These are phyloP conservation scores for Chloroclysta siterata DNA, from an alignment of 2,888 invertebrate genomes.

Conservation along the genomic window DNA sequence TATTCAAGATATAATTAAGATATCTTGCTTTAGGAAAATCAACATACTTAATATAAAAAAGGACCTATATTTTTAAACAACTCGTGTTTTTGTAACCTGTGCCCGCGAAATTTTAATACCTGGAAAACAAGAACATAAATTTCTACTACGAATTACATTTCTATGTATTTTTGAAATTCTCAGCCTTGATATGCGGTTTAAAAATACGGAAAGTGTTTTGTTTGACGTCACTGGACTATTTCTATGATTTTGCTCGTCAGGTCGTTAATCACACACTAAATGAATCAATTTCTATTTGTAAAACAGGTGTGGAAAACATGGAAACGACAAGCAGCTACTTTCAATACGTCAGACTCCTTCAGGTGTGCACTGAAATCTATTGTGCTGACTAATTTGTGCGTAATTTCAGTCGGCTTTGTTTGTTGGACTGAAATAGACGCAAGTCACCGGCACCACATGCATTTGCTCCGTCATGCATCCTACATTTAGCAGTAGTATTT, in stretches of 20 bases:
- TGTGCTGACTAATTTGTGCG: conserved; percentile 33
- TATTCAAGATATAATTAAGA: too few species aligned
- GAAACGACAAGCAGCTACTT: conserved; percentile 63
- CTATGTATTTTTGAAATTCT: conserved; percentile 46
- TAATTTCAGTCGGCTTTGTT: conserved; percentile 33
- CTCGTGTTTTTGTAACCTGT: not conserved
- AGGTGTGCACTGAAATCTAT: conserved; percentile 49
- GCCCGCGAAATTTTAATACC: conserved; percentile 40
- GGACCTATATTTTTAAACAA: too few species aligned
- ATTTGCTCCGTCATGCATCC: conserved; percentile 11
- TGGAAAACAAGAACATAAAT: conserved; percentile 45
- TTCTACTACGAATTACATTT: conserved; percentile 35
- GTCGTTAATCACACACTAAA: conserved; percentile 54
- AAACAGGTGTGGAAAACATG: conserved; percentile 63
- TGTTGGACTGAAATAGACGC: conserved; percentile 33
- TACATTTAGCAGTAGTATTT: not conserved
- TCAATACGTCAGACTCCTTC: conserved; percentile 56
- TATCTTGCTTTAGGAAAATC: too few species aligned
- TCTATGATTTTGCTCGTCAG: conserved; percentile 59
- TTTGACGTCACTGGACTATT: conserved; percentile 77
- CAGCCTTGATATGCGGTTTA: conserved; percentile 53
- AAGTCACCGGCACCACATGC: conserved; percentile 10
- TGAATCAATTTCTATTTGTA: conserved; percentile 78
- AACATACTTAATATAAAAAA: too few species aligned
- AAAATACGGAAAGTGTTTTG: conserved; percentile 61